A percentile compares a stretch with the other conserved stretches of the same genome.
Evolutionary conservation across 2,113 vertebrate species (phyloP).

Genomic region (Cinclus mexicanus): DNA sequence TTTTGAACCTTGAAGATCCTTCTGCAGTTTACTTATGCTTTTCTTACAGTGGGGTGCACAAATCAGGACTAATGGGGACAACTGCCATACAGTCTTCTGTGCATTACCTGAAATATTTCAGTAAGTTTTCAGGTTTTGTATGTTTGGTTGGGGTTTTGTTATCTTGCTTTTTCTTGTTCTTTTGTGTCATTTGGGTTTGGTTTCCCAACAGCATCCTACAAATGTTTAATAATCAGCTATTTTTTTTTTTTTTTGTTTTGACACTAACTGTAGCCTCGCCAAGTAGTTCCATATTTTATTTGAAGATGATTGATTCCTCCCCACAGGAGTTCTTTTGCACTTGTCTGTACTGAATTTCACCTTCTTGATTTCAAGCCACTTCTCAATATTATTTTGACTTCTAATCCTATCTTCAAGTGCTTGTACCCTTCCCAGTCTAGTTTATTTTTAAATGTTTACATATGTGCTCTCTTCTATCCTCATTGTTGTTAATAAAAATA

Average conservation of each 20-base stretch:
- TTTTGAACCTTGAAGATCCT: background rate
- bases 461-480: background rate
- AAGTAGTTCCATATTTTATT: background rate
- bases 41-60: background rate
- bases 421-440: background rate
- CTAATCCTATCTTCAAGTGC: background rate
- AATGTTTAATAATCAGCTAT: background rate
- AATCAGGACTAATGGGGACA: background rate
- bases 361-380: background rate
- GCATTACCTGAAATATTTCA: background rate
- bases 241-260: slow-evolving; percentile 5
- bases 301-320: background rate
- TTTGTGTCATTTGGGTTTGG: background rate
- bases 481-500: background rate
- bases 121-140: background rate
- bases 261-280: background rate
- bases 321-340: background rate
- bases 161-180: background rate
- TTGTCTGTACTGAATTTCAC: background rate
- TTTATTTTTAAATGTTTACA: background rate
- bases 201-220: background rate
- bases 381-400: slow-evolving; percentile 4
- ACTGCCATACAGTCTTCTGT: background rate
- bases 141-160: background rate
- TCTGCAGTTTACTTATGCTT: background rate